Evolutionary conservation across 2,113 vertebrate species (phyloP).

Genomic region (Oxyruncus cristatus): DNA sequence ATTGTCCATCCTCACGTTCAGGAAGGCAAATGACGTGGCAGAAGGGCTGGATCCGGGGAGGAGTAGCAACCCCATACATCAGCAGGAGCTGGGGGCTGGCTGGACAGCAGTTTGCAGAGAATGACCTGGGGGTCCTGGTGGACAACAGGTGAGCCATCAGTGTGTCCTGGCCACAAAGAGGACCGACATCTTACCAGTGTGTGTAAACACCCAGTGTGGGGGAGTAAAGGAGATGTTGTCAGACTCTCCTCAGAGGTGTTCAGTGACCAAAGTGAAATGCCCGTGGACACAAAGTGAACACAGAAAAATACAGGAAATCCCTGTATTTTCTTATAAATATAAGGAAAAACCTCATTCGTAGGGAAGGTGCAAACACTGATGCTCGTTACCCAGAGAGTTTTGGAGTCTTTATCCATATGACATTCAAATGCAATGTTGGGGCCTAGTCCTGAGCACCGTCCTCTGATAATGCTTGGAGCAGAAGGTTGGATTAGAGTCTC

Average conservation of each 20-base stretch:
- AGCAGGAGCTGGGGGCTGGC: neutral
- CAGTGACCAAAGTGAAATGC: too few relatives aligned
- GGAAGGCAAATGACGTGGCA: neutral
- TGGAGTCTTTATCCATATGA: neutral
- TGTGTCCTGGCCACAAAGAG: neutral
- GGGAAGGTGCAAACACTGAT: neutral
- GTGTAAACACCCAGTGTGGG: fast-evolving
- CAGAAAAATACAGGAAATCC: neutral
- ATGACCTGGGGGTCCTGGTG: neutral
- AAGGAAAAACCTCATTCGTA: neutral
- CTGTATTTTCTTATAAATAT: neutral
- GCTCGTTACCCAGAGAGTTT: neutral
- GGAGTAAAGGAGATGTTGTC: neutral
- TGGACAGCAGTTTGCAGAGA: neutral
- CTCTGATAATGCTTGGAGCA: neutral
- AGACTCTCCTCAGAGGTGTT: neutral
- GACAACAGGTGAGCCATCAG: neutral
- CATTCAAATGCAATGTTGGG: neutral
- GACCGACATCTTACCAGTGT: neutral
- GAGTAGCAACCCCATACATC: neutral
- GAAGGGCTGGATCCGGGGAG: neutral
- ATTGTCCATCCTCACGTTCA: neutral
- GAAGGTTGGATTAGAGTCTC: neutral
- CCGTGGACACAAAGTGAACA: neutral
- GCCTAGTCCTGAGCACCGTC: neutral